Evolutionary conservation across 1,140 invertebrate species (phyloP).

Genomic region (Cryptotermes secundus): DNA sequence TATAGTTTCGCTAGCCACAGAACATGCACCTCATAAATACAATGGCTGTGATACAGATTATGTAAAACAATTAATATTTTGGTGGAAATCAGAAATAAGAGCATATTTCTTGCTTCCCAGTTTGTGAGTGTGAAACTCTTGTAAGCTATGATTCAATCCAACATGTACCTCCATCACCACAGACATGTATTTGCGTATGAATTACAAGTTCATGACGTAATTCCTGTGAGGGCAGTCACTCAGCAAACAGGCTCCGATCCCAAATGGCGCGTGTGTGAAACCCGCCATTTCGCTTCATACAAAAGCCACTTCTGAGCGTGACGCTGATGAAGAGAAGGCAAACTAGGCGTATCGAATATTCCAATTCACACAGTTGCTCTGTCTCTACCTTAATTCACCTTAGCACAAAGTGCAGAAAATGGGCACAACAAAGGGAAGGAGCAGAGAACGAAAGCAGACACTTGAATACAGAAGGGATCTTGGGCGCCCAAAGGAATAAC

Average conservation of each 20-base stretch:
- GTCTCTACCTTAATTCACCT: neutral
- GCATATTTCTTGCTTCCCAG: neutral
- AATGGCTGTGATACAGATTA: neutral
- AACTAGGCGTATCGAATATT: neutral
- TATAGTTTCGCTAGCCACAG: neutral
- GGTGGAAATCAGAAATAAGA: neutral
- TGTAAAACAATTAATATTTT: neutral
- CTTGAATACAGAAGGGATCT: too few relatives aligned
- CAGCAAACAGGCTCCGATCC: neutral
- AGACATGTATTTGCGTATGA: neutral
- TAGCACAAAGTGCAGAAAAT: too few relatives aligned
- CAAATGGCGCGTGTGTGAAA: neutral
- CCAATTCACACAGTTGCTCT: neutral
- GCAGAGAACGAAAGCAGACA: too few relatives aligned
- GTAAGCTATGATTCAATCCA: neutral
- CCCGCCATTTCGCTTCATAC: neutral
- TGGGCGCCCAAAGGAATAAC: too few relatives aligned
- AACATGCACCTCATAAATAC: neutral
- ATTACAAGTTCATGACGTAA: neutral
- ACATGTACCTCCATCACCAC: neutral
- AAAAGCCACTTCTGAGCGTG: neutral
- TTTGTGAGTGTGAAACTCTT: neutral
- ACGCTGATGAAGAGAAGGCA: neutral
- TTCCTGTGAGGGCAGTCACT: neutral
- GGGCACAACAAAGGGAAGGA: too few relatives aligned